Conservation (phyloP, 2,113 vertebrate species). For the Stercorarius parasiticus region DNA sequence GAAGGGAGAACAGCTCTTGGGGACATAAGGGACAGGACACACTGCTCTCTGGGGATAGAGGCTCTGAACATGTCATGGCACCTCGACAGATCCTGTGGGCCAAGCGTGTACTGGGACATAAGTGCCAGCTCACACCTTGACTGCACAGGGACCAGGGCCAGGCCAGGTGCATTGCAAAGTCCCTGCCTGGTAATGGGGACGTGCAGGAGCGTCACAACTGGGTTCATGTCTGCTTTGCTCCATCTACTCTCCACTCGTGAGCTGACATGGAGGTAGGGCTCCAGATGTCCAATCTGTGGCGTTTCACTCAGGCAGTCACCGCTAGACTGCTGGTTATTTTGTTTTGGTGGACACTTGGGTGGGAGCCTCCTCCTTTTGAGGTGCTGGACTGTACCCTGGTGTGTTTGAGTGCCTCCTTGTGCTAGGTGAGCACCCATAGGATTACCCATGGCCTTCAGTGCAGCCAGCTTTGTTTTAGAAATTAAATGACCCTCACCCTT, state of each 20-base stretch:
- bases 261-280: not conserved
- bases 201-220: not conserved
- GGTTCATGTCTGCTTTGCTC: not conserved
- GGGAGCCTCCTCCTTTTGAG: not conserved
- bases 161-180: not conserved
- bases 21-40: not conserved
- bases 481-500: not conserved
- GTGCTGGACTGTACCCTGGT: not conserved
- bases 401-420: not conserved
- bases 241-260: not conserved
- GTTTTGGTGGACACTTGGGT: not conserved
- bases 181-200: not conserved
- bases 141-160: not conserved
- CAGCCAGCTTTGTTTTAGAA: not conserved
- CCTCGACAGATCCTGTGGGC: not conserved
- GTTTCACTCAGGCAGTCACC: not conserved
- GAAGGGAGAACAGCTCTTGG: not conserved
- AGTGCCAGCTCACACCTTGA: not conserved
- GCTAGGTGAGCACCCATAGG: not conserved
- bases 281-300: not conserved
- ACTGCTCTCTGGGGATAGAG: not conserved
- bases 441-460: not conserved
- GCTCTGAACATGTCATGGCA: not conserved
- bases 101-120: not conserved
- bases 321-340: not conserved